Evolutionary conservation across 2,113 vertebrate species (phyloP).

Genomic region (Pteruthius melanotis): DNA sequence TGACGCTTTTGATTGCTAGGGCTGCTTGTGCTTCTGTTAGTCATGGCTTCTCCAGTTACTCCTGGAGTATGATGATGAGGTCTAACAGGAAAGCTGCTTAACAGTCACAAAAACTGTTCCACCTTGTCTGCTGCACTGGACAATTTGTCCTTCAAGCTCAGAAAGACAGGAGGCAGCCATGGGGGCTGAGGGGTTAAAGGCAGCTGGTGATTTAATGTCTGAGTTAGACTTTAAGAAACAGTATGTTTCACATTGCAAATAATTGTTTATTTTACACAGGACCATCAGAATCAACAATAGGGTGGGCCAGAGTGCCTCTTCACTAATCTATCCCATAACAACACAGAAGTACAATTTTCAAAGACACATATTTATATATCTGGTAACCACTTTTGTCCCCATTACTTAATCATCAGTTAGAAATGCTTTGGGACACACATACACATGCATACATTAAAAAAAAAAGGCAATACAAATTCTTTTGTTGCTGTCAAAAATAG

Average conservation of each 20-base stretch:
- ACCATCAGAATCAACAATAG: not conserved
- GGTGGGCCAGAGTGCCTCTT: not conserved
- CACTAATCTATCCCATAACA: not conserved
- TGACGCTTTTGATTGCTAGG: not conserved
- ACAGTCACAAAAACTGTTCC: not conserved
- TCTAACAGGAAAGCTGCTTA: not conserved
- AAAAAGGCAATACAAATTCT: not conserved
- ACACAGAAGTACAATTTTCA: not conserved
- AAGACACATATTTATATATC: not conserved
- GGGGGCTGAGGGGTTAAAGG: not conserved
- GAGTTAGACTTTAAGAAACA: not conserved
- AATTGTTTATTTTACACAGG: constrained; percentile 47
- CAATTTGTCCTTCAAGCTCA: not conserved
- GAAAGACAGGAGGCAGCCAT: not conserved
- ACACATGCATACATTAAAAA: not conserved
- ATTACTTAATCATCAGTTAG: not conserved
- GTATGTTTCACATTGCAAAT: constrained; percentile 29
- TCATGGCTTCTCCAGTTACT: not conserved
- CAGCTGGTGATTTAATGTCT: constrained; percentile 31
- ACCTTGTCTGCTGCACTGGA: not conserved
- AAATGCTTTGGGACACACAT: not conserved
- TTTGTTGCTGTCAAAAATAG: not conserved
- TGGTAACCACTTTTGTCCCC: not conserved
- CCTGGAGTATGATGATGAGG: not conserved
- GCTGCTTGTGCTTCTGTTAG: constrained; percentile 10